Percentiles rank a stretch among this genome's conserved stretches.
Evolutionary conservation across 2,113 vertebrate genomes (phyloP).

Genomic region (Fulmarus glacialis): DNA sequence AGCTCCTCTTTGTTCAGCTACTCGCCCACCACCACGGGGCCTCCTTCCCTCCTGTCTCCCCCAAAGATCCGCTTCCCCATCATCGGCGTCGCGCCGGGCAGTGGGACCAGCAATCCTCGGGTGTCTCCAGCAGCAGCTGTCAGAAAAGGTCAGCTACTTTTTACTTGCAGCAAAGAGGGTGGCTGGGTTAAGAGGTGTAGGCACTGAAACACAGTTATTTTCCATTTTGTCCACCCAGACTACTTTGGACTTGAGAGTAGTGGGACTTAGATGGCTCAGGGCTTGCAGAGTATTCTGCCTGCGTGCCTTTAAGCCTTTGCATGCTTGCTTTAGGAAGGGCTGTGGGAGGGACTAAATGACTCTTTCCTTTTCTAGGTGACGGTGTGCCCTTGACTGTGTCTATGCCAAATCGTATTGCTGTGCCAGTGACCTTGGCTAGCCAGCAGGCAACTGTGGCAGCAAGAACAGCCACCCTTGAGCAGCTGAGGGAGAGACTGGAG

Average conservation of each 20-base stretch:
- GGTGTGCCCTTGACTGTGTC: constrained; percentile 72
- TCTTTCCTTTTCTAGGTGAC: constrained; percentile 52
- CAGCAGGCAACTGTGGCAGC: constrained; percentile 79
- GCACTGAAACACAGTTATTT: not conserved
- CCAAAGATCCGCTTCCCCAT: constrained; percentile 86
- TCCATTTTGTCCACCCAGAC: not conserved
- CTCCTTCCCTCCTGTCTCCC: constrained; percentile 74
- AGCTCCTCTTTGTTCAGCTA: constrained; percentile 90
- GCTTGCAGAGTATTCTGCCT: not conserved
- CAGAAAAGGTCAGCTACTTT: constrained; percentile 82
- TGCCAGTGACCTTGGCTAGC: constrained; percentile 81
- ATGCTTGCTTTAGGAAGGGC: not conserved
- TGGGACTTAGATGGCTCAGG: not conserved
- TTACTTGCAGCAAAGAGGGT: not conserved
- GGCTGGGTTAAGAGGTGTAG: not conserved
- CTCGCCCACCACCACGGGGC: constrained; percentile 65
- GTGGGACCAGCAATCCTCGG: constrained; percentile 75
- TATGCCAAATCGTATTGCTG: constrained; percentile 81
- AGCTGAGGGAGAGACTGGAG: constrained; percentile 90
- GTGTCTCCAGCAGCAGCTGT: constrained; percentile 76
- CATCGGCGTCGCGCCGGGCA: constrained; percentile 74
- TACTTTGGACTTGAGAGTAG: not conserved
- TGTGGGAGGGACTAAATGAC: not conserved
- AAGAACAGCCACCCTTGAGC: constrained; percentile 86
- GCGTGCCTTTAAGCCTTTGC: not conserved